Conservation (phyloP, 2,797 vertebrate species). For the Gallinago solitaria region DNA sequence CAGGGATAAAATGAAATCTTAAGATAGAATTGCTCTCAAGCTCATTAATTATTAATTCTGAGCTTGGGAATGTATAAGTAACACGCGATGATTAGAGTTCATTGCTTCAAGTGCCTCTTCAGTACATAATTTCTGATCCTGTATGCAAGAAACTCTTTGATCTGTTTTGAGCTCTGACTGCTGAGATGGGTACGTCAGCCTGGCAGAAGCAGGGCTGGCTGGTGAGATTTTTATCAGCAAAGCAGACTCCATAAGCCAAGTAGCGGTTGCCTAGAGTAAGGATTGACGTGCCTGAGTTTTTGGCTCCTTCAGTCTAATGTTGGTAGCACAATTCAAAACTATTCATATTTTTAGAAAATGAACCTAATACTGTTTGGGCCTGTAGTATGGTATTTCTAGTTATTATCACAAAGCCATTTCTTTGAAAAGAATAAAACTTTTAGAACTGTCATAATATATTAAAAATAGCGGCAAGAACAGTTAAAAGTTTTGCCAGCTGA, state of each 20-base stretch:
- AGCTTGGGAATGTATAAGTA: neutral
- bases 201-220: neutral
- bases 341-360: neutral
- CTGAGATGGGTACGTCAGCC: neutral
- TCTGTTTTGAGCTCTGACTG: neutral
- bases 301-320: neutral
- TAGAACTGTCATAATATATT: neutral
- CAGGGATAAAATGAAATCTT: neutral
- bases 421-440: neutral
- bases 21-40: neutral
- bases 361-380: neutral
- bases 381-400: neutral
- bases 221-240: neutral
- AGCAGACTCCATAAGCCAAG: neutral
- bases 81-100: neutral
- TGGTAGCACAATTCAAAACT: neutral
- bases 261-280: neutral
- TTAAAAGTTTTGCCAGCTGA: too few relatives aligned
- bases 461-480: neutral
- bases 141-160: neutral
- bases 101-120: neutral
- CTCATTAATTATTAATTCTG: neutral
- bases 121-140: neutral
- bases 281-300: neutral
- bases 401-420: neutral